Percentiles rank a stretch among this genome's conserved stretches.
These are phyloP conservation scores for Polymixis flavicincta DNA, from an alignment of 2,888 invertebrate species.

Conservation along the genomic window DNA sequence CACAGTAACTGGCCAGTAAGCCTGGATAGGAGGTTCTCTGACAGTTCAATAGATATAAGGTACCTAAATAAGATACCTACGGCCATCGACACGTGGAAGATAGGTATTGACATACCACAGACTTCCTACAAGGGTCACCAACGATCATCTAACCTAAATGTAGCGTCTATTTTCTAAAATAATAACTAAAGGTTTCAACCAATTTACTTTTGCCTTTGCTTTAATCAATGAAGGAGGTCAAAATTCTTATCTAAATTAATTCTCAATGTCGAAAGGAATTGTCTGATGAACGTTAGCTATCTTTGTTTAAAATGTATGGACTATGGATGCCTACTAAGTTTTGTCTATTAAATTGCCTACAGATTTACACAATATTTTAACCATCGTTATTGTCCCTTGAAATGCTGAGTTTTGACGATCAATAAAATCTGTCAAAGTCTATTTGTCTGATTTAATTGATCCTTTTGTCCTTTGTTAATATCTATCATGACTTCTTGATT, in stretches of 20 bases:
- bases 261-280: slow-evolving; percentile 1
- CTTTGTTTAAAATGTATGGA: background rate
- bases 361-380: background rate
- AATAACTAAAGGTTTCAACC: slow-evolving; percentile 4
- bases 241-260: slow-evolving; percentile 28
- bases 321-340: background rate
- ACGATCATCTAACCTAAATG: background rate
- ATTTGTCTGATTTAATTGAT: background rate
- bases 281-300: background rate
- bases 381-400: background rate
- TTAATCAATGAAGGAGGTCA: slow-evolving; percentile 21
- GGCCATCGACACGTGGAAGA: too few species aligned
- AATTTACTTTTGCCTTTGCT: background rate
- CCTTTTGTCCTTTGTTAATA: background rate
- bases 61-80: background rate
- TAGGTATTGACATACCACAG: too few species aligned
- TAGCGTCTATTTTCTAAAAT: background rate
- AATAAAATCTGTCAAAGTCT: too few species aligned
- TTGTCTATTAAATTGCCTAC: background rate
- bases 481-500: background rate
- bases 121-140: background rate
- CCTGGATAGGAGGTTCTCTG: too few species aligned
- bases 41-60: too few species aligned
- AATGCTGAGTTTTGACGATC: too few species aligned
- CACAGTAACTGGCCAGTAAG: too few species aligned